Conservation (phyloP, 1,140 invertebrate species). For the Ganaspis sp. region DNA sequence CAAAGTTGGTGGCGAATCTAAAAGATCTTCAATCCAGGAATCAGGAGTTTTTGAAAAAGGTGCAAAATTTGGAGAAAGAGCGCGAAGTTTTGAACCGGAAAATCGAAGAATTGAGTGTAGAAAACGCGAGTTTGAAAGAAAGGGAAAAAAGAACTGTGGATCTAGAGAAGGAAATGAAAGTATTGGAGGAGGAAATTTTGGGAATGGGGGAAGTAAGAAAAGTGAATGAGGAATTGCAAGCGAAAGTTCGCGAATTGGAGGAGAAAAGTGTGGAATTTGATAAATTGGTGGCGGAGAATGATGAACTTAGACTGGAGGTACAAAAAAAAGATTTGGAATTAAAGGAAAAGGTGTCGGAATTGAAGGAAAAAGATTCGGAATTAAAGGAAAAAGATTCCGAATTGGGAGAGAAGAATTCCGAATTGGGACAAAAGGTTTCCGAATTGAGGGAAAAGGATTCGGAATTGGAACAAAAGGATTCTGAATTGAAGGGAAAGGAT, state of each 20-base stretch:
- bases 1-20: too few species aligned
- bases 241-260: slow-evolving; percentile 55
- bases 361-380: slow-evolving; percentile 26
- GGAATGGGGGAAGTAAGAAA: slow-evolving; percentile 42
- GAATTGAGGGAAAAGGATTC: slow-evolving; percentile 42
- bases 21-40: too few species aligned
- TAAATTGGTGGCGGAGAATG: slow-evolving; percentile 53
- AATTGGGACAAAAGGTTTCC: slow-evolving; percentile 41
- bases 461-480: slow-evolving; percentile 35
- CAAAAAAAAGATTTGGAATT: slow-evolving; percentile 35
- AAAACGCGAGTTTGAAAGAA: slow-evolving; percentile 38
- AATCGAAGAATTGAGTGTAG: slow-evolving; percentile 10
- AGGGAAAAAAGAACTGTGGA: slow-evolving; percentile 43
- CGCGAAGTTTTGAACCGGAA: background rate
- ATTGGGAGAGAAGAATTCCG: slow-evolving; percentile 39
- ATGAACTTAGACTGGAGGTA: slow-evolving; percentile 41
- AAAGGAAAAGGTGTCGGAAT: slow-evolving; percentile 34
- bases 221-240: slow-evolving; percentile 43
- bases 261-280: slow-evolving; percentile 56
- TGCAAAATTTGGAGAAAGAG: background rate
- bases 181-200: background rate
- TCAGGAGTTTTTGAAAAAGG: slow-evolving; percentile 33
- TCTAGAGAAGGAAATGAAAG: slow-evolving; percentile 48
- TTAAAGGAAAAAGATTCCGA: slow-evolving; percentile 38
- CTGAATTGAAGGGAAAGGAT: slow-evolving; percentile 22